Percentiles rank a stretch among this genome's conserved stretches.
These are phyloP conservation scores for Dolichomitus sp. DNA, from an alignment of 2,888 invertebrate genomes.

Conservation along the genomic window DNA sequence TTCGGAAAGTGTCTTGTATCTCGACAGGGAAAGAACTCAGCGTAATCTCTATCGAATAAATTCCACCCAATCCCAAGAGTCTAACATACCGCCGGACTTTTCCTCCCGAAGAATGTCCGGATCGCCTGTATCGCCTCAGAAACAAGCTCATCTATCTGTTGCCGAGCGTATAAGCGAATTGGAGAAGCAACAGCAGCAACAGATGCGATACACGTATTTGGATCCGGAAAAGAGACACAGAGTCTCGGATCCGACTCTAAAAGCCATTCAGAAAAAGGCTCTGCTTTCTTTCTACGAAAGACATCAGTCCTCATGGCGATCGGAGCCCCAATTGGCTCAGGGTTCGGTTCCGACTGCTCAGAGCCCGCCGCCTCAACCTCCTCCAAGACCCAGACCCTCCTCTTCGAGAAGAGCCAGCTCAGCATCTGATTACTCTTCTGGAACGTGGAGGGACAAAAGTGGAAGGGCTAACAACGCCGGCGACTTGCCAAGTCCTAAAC, in stretches of 20 bases:
- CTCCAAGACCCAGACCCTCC: conserved; percentile 85
- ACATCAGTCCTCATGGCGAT: conserved; percentile 87
- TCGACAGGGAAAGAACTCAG: conserved; percentile 88
- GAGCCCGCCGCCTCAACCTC: conserved; percentile 84
- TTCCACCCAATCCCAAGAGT: conserved; percentile 88
- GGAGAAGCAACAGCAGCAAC: conserved; percentile 86
- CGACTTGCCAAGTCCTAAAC: conserved; percentile 84
- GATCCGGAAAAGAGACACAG: conserved; percentile 92
- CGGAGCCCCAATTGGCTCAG: conserved; percentile 86
- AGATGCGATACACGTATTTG: conserved; percentile 89
- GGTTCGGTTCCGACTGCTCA: conserved; percentile 58
- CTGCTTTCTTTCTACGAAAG: conserved; percentile 93
- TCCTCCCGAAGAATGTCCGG: conserved; percentile 71
- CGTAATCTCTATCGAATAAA: conserved; percentile 91
- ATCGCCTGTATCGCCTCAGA: conserved; percentile 82
- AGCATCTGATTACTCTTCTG: conserved; percentile 90
- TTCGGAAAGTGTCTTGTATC: conserved; percentile 92
- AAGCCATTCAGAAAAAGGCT: conserved; percentile 94
- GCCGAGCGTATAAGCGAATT: conserved; percentile 87
- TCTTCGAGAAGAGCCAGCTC: conserved; percentile 89
- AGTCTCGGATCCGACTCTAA: conserved; percentile 91
- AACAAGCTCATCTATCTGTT: conserved; percentile 84
- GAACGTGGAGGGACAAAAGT: conserved; percentile 85
- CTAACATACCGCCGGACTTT: conserved; percentile 66
- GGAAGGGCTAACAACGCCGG: conserved; percentile 68